A percentile compares a stretch with the other conserved stretches of the same genome.
These are phyloP conservation scores for Kryptolebias ocellatus DNA, from an alignment of 2,797 vertebrate genomes.

Conservation along the genomic window DNA sequence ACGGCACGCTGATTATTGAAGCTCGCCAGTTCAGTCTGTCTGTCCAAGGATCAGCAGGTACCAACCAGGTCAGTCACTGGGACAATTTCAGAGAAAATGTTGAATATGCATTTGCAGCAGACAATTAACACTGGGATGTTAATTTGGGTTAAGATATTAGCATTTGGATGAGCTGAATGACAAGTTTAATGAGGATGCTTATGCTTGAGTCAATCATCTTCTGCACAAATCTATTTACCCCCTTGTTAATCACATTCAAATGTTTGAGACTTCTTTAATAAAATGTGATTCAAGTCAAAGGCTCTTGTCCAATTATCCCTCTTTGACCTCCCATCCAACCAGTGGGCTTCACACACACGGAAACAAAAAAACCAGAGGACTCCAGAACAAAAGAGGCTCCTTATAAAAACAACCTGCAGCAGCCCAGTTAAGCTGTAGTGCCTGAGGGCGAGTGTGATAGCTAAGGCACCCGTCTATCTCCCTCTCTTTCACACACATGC, in stretches of 20 bases:
- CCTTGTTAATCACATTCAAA: slow-evolving; percentile 69
- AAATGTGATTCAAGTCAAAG: slow-evolving; percentile 72
- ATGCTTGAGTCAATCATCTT: slow-evolving; percentile 62
- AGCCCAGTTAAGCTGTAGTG: slow-evolving; percentile 55
- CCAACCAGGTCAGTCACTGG: slow-evolving; percentile 78
- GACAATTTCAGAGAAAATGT: slow-evolving; percentile 80
- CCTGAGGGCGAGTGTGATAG: slow-evolving; percentile 62
- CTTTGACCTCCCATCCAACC: slow-evolving; percentile 68
- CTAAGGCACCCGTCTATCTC: slow-evolving; percentile 59
- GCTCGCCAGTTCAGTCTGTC: slow-evolving; percentile 76
- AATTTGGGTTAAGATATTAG: slow-evolving; percentile 78
- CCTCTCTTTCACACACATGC: slow-evolving; percentile 44
- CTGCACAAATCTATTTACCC: slow-evolving; percentile 55
- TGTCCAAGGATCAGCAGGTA: slow-evolving; percentile 80
- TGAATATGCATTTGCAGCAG: slow-evolving; percentile 75
- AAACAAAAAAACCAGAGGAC: slow-evolving; percentile 48
- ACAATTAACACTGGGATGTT: slow-evolving; percentile 70
- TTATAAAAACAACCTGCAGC: slow-evolving; percentile 78
- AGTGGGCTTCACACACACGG: slow-evolving; percentile 46
- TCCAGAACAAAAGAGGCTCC: slow-evolving; percentile 62
- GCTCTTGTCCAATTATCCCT: slow-evolving; percentile 77
- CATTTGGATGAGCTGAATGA: slow-evolving; percentile 73
- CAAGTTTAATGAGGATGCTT: slow-evolving; percentile 77
- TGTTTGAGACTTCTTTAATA: slow-evolving; percentile 70
- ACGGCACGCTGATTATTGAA: slow-evolving; percentile 81